These are phyloP conservation scores for Paralichthys olivaceus DNA, from an alignment of 2,113 vertebrate species.

Conservation along the genomic window DNA sequence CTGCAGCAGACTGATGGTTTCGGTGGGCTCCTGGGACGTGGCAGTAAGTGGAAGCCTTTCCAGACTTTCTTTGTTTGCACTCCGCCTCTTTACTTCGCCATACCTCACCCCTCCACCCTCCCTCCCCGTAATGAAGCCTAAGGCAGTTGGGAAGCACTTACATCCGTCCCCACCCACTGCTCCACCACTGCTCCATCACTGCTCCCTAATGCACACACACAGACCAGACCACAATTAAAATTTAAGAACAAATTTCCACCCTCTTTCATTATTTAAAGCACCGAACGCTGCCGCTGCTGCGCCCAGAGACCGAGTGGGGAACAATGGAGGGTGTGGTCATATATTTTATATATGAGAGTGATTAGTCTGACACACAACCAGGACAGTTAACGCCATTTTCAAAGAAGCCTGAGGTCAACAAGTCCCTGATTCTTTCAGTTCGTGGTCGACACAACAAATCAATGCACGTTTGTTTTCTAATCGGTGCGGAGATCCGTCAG, in stretches of 20 bases:
- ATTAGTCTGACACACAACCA: not conserved
- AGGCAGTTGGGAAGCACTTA: slow-evolving; percentile 73
- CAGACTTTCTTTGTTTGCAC: slow-evolving; percentile 30
- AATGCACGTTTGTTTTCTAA: not conserved
- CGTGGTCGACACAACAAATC: slow-evolving; percentile 21
- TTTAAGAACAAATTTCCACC: slow-evolving; percentile 78
- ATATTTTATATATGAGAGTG: not conserved
- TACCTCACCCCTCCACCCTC: not conserved
- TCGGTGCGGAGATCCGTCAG: no score
- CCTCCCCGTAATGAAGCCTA: slow-evolving; percentile 58
- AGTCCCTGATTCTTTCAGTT: not conserved
- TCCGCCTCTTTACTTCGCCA: slow-evolving; percentile 1
- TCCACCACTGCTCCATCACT: not conserved
- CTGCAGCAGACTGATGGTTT: slow-evolving; percentile 27
- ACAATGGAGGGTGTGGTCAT: slow-evolving; percentile 65
- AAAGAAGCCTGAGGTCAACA: slow-evolving; percentile 16
- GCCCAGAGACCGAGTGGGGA: slow-evolving; percentile 48
- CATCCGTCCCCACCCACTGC: slow-evolving; percentile 41
- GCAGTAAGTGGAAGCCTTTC: slow-evolving; percentile 35
- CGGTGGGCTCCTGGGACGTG: not conserved
- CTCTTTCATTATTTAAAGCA: slow-evolving; percentile 81
- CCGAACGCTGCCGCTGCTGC: slow-evolving; percentile 58
- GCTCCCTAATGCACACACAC: slow-evolving; percentile 75
- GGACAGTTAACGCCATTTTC: not conserved
- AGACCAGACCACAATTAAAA: slow-evolving; percentile 82